Conservation (phyloP, 2,888 invertebrate species). For the Halictus ligatus region DNA sequence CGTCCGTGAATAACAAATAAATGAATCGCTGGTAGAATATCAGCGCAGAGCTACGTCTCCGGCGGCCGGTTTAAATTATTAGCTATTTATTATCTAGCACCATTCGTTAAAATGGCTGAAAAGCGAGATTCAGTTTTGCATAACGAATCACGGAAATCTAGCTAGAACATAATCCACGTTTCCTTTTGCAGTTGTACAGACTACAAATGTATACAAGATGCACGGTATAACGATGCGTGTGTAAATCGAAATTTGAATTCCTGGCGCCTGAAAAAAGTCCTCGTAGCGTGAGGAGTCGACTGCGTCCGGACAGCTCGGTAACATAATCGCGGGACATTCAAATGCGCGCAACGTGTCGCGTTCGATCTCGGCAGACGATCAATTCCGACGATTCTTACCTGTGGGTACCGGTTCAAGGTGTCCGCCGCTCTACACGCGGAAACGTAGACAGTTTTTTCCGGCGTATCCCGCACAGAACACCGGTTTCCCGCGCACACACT, state of each 20-base stretch:
- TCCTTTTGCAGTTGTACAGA: too few species aligned
- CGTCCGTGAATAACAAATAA: neutral
- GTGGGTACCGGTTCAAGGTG: neutral
- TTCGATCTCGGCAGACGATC: neutral
- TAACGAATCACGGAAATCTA: too few species aligned
- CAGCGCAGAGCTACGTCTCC: neutral
- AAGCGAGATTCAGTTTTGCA: too few species aligned
- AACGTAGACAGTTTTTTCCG: neutral
- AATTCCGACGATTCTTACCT: slow-evolving; percentile 7
- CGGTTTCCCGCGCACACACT: slow-evolving; percentile 45
- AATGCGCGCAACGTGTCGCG: neutral
- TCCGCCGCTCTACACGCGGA: neutral
- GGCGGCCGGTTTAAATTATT: neutral
- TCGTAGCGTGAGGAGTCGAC: neutral
- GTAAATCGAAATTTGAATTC: neutral
- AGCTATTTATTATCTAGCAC: too few species aligned
- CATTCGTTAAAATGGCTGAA: too few species aligned
- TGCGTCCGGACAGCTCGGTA: neutral
- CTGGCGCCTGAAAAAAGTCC: neutral
- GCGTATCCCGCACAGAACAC: slow-evolving; percentile 27
- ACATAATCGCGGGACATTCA: slow-evolving; percentile 8
- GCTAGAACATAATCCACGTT: too few species aligned
- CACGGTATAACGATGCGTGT: too few species aligned
- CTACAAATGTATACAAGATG: too few species aligned
- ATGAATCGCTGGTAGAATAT: neutral